phyloP scores from a whole-genome alignment of 2,797 vertebrate species.

The Pygocentrus nattereri region DNA sequence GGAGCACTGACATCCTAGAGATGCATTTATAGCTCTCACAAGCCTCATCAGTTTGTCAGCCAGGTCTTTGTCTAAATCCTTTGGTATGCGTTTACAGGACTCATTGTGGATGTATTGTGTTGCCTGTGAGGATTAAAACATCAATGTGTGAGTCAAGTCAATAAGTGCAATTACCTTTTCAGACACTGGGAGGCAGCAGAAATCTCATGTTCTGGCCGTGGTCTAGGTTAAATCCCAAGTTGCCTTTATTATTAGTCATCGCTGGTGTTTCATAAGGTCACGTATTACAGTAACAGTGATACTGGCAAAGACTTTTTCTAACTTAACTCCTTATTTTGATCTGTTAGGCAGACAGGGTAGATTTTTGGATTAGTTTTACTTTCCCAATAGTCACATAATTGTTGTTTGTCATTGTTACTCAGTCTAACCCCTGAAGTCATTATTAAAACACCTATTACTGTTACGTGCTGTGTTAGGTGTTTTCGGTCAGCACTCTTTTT shows the following conservation, averaged over 20 bases:
- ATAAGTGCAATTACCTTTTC: background rate
- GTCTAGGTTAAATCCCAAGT: background rate
- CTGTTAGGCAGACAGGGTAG: background rate
- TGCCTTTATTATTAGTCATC: background rate
- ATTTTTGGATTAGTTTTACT: background rate
- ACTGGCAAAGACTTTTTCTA: background rate
- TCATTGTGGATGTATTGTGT: constrained; percentile 42
- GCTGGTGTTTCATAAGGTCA: constrained; percentile 4
- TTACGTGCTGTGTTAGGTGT: no score
- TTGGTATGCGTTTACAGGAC: constrained; percentile 42
- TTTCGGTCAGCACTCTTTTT: no score
- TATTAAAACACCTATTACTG: background rate
- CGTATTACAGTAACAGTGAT: background rate
- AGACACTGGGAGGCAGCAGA: constrained; percentile 39
- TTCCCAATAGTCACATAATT: background rate
- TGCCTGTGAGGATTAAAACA: constrained; percentile 29
- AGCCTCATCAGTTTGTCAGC: constrained; percentile 25
- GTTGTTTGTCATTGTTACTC: background rate
- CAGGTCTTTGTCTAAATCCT: background rate
- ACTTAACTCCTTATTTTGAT: background rate
- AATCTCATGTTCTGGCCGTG: background rate
- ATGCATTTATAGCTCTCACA: constrained; percentile 22
- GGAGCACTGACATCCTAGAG: constrained; percentile 51
- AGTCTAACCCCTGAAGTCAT: background rate
- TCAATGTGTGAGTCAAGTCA: background rate